Percentiles rank a stretch among this genome's conserved stretches.
Conservation (phyloP, 2,888 invertebrate genomes). For the Galerucella calmariensis region DNA sequence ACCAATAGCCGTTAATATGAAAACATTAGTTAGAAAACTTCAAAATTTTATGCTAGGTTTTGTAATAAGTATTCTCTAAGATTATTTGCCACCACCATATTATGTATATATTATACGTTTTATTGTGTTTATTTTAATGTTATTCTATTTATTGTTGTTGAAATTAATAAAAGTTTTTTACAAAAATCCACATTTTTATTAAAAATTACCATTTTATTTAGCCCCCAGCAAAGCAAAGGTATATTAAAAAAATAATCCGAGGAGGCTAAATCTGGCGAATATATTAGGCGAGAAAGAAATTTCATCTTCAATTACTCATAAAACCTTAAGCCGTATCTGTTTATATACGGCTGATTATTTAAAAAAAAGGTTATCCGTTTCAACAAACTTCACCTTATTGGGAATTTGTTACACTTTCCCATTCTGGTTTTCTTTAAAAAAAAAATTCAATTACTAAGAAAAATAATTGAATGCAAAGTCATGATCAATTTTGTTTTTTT, state of each 20-base stretch:
- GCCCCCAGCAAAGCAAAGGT: too few relatives aligned
- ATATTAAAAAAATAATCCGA: too few relatives aligned
- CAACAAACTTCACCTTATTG: not conserved
- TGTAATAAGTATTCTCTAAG: not conserved
- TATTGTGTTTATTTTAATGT: conserved; percentile 1
- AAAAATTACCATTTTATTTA: not conserved
- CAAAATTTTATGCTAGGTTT: not conserved
- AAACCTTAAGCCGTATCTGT: not conserved
- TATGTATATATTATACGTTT: conserved; percentile 29
- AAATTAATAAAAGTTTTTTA: not conserved
- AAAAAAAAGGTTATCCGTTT: not conserved
- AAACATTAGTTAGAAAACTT: not conserved
- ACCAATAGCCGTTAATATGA: too few relatives aligned
- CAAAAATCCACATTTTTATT: not conserved
- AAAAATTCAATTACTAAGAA: not conserved
- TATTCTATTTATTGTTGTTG: conserved; percentile 12
- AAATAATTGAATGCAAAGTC: not conserved
- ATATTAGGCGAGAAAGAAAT: too few relatives aligned
- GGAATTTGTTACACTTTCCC: not conserved
- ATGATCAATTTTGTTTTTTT: not conserved
- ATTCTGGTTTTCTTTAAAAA: not conserved
- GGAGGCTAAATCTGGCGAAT: too few relatives aligned
- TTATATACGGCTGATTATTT: not conserved
- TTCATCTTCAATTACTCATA: too few relatives aligned
- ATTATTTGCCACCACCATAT: conserved; percentile 16